These are phyloP conservation scores for Hydriomena furcata DNA, from an alignment of 2,888 invertebrate species.

Conservation along the genomic window DNA sequence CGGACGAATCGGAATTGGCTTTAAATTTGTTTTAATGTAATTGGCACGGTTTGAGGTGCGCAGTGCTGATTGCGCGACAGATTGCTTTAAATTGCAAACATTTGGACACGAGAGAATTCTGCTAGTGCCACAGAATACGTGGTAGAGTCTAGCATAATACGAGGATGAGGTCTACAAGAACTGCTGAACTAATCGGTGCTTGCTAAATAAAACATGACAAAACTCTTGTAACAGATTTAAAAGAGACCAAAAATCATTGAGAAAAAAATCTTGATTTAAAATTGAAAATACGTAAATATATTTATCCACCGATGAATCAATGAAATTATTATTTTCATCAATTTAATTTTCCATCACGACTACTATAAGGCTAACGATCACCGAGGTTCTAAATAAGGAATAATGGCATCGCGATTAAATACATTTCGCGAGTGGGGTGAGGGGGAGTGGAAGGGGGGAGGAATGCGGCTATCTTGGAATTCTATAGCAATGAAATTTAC, in stretches of 20 bases:
- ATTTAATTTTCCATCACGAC: slow-evolving; percentile 2
- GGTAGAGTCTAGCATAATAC: no score
- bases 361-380: slow-evolving; percentile 11
- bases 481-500: slow-evolving; percentile 23
- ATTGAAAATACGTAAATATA: background rate
- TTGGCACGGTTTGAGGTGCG: slow-evolving; percentile 2
- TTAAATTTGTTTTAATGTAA: slow-evolving; percentile 20
- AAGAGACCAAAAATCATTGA: no score
- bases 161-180: no score
- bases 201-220: no score
- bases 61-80: slow-evolving; percentile 8
- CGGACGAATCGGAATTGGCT: slow-evolving; percentile 7
- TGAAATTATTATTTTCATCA: slow-evolving; percentile 13
- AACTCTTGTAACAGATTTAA: no score
- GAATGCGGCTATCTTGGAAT: slow-evolving; percentile 1
- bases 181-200: no score
- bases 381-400: slow-evolving; percentile 15
- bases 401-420: slow-evolving; percentile 25
- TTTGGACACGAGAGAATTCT: no score
- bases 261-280: background rate
- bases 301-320: slow-evolving; percentile 11
- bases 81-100: background rate
- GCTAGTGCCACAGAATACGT: no score
- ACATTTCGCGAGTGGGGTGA: slow-evolving; percentile 4
- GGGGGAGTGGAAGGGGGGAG: background rate